These are phyloP conservation scores for Rhadina sibilatrix DNA, from an alignment of 2,113 vertebrate species.

Conservation along the genomic window DNA sequence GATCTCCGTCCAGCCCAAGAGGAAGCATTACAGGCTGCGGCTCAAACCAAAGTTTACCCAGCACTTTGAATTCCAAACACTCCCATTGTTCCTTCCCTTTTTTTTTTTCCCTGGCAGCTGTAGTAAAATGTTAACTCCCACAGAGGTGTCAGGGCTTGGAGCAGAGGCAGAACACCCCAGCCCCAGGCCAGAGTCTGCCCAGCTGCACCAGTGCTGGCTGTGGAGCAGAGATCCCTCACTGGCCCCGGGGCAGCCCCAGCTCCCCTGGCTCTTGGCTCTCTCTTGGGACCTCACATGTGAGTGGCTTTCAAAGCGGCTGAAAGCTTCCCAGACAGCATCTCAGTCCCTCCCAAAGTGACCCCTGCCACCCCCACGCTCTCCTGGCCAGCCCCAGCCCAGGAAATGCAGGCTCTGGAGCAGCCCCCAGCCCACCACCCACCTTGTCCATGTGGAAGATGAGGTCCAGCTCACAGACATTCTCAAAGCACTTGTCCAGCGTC, in stretches of 20 bases:
- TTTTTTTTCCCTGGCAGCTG: not conserved
- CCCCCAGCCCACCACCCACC: constrained; percentile 60
- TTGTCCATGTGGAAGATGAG: constrained; percentile 98
- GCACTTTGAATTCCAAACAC: not conserved
- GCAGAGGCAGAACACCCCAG: not conserved
- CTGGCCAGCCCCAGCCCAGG: not conserved
- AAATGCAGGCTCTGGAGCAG: not conserved
- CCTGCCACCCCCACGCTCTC: rapidly evolving
- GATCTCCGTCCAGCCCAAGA: not conserved
- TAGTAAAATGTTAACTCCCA: not conserved
- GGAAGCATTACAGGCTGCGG: not conserved
- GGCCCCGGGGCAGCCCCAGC: not conserved
- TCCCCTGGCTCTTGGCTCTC: not conserved
- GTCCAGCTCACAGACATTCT: constrained; percentile 94
- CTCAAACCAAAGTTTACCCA: not conserved
- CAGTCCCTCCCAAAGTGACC: not conserved
- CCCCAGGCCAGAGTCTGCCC: not conserved
- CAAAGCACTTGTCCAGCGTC: constrained; percentile 94
- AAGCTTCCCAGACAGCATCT: not conserved
- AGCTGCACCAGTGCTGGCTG: not conserved
- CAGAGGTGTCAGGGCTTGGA: rapidly evolving
- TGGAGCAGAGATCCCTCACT: not conserved
- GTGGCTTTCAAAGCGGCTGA: not conserved
- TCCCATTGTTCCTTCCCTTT: not conserved
- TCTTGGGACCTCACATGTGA: rapidly evolving